These are phyloP conservation scores for Epinotia ramella DNA, from an alignment of 2,888 invertebrate genomes.

Conservation along the genomic window DNA sequence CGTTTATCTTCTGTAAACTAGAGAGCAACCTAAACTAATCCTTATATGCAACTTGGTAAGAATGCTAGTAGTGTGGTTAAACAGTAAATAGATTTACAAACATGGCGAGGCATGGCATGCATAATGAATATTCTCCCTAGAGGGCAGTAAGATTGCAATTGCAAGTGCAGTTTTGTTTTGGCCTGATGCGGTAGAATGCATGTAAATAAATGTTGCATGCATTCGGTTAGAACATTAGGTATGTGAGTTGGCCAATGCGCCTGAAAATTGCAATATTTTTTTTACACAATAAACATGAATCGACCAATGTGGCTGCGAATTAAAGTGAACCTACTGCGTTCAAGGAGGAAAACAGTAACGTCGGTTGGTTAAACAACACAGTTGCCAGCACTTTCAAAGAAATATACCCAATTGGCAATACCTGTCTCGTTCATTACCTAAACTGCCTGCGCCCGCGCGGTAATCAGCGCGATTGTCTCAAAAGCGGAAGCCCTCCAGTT, in stretches of 20 bases:
- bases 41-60: not conserved
- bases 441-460: slow-evolving; percentile 36
- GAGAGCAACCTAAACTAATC: not conserved
- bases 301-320: not conserved
- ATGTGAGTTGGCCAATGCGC: not conserved
- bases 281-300: not conserved
- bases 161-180: slow-evolving; percentile 37
- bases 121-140: slow-evolving; percentile 38
- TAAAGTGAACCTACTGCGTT: not conserved
- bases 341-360: not conserved
- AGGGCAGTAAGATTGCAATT: slow-evolving; percentile 36
- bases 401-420: slow-evolving; percentile 42
- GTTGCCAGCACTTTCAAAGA: slow-evolving; percentile 27
- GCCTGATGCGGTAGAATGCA: not conserved
- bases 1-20: slow-evolving; percentile 1
- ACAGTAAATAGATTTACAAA: slow-evolving; percentile 18
- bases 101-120: slow-evolving; percentile 25
- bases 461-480: slow-evolving; percentile 43
- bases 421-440: slow-evolving; percentile 41
- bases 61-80: not conserved
- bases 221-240: not conserved
- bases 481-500: slow-evolving; percentile 62
- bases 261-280: not conserved
- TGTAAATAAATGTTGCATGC: not conserved
- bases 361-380: not conserved